Base-by-base conservation (phyloP, 2,888 invertebrate species). In the Ellobium chinense region DNA sequence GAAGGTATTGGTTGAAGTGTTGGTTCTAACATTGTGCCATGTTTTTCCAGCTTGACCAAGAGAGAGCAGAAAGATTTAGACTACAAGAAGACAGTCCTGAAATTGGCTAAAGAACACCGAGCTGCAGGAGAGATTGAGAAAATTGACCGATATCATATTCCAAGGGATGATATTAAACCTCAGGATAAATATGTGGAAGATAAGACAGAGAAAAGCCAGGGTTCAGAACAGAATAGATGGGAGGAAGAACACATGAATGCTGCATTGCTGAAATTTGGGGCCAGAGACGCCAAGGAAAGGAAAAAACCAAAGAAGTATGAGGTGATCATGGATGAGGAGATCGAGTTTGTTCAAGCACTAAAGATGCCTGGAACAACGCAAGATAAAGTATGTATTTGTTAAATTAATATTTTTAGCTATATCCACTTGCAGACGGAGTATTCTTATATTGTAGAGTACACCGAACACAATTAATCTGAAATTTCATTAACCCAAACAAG, bases 231-330 rank as follows among this genome's bases (percentile, higher is more conserved):
- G 93, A 95, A 96, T 87, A 97, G 97, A 94, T 99, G 99, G 99
- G 99, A 99, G 93, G 97, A 98, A 82, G 99, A 99, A 91, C 98
- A 98, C 93, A 96, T 99, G 94, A 96, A 96, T 73, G 97, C 97
- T 4, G 99, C 98, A 1, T 95, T 97, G 77, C 97, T 97, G 91
- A 96, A 96, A 89, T 98, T 98, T 94, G 99, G 99, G 12, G 97
- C 99, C 0, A 97, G 96, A 93, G 97, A 99, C 94, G 96, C 96
- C 24, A 93, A 92, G 83, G 81, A 89, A 56, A 89, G 88, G 83
- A 86, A 88, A 69, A 87, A 88, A 82, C 85, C 92, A 90, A 93
- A 94, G 83, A 97, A 98, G 87, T 99, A 99, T 94, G 98, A 99
- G 84, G 94, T 98, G 39, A 94, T 99, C 46, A 93, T 99, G 86